These are phyloP conservation scores for Hydrozoanthus gracilis DNA, from an alignment of 92 coral and sea anemone species.

Conservation along the genomic window DNA sequence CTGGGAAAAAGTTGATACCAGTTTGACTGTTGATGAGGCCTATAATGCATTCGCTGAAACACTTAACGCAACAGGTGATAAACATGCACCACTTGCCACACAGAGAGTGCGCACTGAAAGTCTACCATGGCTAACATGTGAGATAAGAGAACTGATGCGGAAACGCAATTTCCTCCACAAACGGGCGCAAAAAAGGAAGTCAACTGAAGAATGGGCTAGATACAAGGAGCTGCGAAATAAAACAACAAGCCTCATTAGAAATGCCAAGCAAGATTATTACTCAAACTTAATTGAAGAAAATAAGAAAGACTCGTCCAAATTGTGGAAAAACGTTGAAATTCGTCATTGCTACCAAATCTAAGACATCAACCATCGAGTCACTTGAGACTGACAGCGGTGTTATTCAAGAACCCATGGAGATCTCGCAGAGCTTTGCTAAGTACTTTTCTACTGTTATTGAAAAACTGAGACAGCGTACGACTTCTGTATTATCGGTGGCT, in stretches of 20 bases:
- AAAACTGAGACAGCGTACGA: constrained; percentile 45
- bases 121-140: too few species aligned
- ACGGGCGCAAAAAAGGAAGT: constrained; percentile 51
- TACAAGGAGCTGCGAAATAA: constrained; percentile 66
- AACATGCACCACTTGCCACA: constrained; percentile 52
- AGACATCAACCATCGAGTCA: constrained; percentile 47
- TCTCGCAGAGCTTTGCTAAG: constrained; percentile 53
- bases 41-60: constrained; percentile 37
- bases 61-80: constrained; percentile 38
- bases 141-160: constrained; percentile 50
- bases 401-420: constrained; percentile 41
- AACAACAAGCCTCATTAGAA: constrained; percentile 68
- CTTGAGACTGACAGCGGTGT: constrained; percentile 59
- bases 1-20: constrained; percentile 28
- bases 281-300: constrained; percentile 56
- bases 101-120: constrained; percentile 49
- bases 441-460: constrained; percentile 48
- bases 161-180: constrained; percentile 63
- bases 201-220: constrained; percentile 46
- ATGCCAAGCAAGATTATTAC: constrained; percentile 59
- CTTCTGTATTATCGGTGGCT: constrained; percentile 15
- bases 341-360: constrained; percentile 49
- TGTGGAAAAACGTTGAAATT: constrained; percentile 60
- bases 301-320: constrained; percentile 54
- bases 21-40: constrained; percentile 47